Percentiles rank a stretch among this genome's conserved stretches.
Evolutionary conservation across 2,113 vertebrate genomes (phyloP).

Genomic region (Platichthys stellatus): DNA sequence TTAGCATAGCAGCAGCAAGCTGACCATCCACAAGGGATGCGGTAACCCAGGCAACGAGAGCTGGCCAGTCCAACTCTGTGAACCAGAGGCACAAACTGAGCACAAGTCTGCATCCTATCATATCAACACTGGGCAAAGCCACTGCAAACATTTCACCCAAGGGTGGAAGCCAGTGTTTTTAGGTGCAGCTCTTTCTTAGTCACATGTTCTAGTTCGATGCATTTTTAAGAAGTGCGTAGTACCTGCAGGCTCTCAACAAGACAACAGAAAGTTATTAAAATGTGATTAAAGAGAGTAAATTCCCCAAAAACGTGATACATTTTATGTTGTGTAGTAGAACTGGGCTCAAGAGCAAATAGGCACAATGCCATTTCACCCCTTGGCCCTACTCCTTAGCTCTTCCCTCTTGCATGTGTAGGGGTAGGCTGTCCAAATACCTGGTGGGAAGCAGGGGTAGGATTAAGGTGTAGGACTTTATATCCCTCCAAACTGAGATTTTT

Average conservation of each 20-base stretch:
- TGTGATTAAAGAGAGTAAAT: background rate
- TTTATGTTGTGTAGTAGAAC: background rate
- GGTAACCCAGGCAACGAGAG: slow-evolving; percentile 75
- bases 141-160: background rate
- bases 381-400: too few species aligned
- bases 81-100: slow-evolving; percentile 47
- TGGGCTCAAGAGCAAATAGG: too few species aligned
- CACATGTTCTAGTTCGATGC: background rate
- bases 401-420: too few species aligned
- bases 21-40: slow-evolving; percentile 70
- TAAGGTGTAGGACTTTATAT: too few species aligned
- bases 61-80: slow-evolving; percentile 52
- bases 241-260: slow-evolving; percentile 1
- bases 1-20: slow-evolving; percentile 75
- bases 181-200: too few species aligned
- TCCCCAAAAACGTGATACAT: background rate
- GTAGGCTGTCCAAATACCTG: too few species aligned
- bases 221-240: background rate
- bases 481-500: too few species aligned
- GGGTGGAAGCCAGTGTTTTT: background rate
- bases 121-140: slow-evolving; percentile 6
- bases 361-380: too few species aligned
- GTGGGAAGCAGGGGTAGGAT: too few species aligned
- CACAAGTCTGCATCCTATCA: slow-evolving; percentile 24
- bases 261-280: background rate